Evolutionary conservation across 2,888 invertebrate species (phyloP).

Genomic region (Laothoe populi): DNA sequence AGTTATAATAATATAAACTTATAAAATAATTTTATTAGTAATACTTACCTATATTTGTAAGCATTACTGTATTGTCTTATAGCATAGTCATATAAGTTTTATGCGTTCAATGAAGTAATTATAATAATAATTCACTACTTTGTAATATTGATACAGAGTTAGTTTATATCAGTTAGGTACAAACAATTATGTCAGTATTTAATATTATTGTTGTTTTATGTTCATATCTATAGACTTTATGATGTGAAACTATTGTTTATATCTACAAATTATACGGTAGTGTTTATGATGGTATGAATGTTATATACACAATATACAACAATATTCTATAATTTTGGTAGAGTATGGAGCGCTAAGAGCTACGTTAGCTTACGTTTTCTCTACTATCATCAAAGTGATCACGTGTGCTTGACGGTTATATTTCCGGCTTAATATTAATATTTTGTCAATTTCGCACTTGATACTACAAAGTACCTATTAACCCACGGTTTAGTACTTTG

Average conservation of each 20-base stretch:
- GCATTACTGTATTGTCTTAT: not conserved
- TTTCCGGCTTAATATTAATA: no score
- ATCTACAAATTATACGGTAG: not conserved
- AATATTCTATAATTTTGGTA: no score
- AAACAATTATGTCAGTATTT: slow-evolving; percentile 14
- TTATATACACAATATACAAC: not conserved
- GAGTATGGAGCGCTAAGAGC: no score
- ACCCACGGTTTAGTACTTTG: no score
- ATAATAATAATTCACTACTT: slow-evolving; percentile 9
- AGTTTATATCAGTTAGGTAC: slow-evolving; percentile 8
- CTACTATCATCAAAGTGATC: no score
- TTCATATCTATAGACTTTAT: slow-evolving; percentile 1
- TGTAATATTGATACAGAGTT: slow-evolving; percentile 11
- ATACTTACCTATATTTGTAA: not conserved
- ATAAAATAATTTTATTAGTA: not conserved
- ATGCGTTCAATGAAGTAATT: slow-evolving; percentile 16
- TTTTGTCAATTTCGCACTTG: no score
- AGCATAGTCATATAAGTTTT: slow-evolving; percentile 10
- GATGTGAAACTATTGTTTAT: not conserved
- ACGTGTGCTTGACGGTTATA: no score
- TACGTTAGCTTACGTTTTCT: no score
- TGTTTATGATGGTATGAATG: not conserved
- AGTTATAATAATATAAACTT: no score
- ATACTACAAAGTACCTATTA: no score
- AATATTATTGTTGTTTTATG: slow-evolving; percentile 19